Conservation (phyloP, 1,140 invertebrate species). For the Diorhabda carinulata region DNA sequence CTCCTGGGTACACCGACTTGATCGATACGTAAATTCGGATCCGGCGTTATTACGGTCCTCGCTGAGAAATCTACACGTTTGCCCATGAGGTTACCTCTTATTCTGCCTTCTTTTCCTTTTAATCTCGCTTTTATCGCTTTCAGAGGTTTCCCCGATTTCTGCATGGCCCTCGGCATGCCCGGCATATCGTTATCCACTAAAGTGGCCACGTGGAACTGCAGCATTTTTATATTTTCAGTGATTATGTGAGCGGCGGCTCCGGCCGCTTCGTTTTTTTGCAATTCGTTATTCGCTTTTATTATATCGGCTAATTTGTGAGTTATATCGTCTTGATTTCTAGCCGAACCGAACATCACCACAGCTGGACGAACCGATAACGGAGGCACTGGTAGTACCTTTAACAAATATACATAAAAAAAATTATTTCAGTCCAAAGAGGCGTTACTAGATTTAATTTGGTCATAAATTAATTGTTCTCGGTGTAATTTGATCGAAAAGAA, state of each 20-base stretch:
- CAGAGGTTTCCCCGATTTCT: slow-evolving; percentile 97
- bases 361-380: slow-evolving; percentile 91
- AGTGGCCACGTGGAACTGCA: slow-evolving; percentile 98
- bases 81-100: slow-evolving; percentile 98
- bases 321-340: slow-evolving; percentile 97
- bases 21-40: slow-evolving; percentile 97
- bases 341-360: slow-evolving; percentile 98
- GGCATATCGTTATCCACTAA: slow-evolving; percentile 99
- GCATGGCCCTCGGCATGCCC: slow-evolving; percentile 94
- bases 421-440: no score
- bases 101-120: slow-evolving; percentile 95
- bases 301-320: slow-evolving; percentile 99
- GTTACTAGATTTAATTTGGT: no score
- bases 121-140: slow-evolving; percentile 93
- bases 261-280: slow-evolving; percentile 90
- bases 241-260: slow-evolving; percentile 97
- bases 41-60: slow-evolving; percentile 98
- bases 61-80: slow-evolving; percentile 99
- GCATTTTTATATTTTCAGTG: slow-evolving; percentile 93
- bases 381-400: slow-evolving; percentile 82
- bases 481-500: no score
- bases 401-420: no score
- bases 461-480: no score
- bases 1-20: slow-evolving; percentile 97
- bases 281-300: slow-evolving; percentile 97